phyloP scores from a whole-genome alignment of 2,797 vertebrate genomes.

The Paratrypauchen microcephalus region DNA sequence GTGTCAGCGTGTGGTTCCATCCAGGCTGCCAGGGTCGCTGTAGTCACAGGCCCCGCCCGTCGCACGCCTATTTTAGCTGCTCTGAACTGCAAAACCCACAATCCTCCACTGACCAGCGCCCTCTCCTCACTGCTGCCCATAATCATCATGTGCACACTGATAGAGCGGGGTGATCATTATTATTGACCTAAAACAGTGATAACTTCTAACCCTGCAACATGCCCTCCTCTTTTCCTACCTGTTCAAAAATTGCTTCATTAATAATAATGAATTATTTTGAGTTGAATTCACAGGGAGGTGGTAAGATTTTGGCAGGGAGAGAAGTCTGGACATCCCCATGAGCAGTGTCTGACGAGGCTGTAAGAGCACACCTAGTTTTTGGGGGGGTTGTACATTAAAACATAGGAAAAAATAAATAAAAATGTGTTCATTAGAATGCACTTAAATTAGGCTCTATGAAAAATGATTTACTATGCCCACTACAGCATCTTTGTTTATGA shows the following conservation, averaged over 20 bases:
- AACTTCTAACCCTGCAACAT: background rate
- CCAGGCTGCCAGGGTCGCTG: conserved; percentile 62
- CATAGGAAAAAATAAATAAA: no score
- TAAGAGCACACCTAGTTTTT: no score
- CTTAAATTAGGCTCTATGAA: no score
- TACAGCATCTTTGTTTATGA: no score
- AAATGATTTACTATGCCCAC: no score
- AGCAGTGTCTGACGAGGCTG: no score
- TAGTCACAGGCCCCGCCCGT: conserved; percentile 63
- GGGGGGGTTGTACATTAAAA: no score
- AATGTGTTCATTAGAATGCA: no score
- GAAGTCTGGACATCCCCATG: no score
- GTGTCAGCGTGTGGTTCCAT: conserved; percentile 71
- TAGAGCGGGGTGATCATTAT: conserved; percentile 78
- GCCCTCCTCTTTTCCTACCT: background rate
- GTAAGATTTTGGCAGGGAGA: background rate
- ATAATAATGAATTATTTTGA: background rate
- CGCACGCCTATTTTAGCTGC: conserved; percentile 75
- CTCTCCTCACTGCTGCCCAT: conserved; percentile 69
- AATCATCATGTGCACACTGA: conserved; percentile 76
- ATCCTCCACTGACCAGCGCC: conserved; percentile 73
- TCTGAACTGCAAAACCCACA: conserved; percentile 78
- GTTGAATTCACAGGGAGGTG: background rate
- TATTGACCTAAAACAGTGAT: conserved; percentile 58
- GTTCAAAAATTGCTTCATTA: background rate